Evolutionary conservation across 2,797 vertebrate species (phyloP), one percentile per base, ranked within the genome.

Genomic region (Centroberyx gerrardi): DNA sequence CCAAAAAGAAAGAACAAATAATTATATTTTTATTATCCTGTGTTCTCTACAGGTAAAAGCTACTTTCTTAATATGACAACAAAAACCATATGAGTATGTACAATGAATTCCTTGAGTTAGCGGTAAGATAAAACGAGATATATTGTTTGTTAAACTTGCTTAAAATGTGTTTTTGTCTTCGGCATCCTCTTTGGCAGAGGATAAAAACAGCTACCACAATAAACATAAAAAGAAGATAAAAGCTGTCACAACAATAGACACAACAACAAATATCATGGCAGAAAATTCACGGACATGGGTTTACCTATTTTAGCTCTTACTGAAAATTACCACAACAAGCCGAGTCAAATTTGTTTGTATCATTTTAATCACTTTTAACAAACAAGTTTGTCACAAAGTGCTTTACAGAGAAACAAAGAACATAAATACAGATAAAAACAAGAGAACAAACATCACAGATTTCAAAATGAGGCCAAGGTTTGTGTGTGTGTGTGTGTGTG

Each of bases 291-390:
- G 66, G 72, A 17, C 10, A 40, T 29, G 59, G 15, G 28, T 63
- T 40, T 60, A 29, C 3, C 75, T 12, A 61, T 74, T 68, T 51
- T 49, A 61, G 53, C 58, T 68, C 42, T 54, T 38, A 70, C 36
- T 55, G 15, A 70, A 31, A 63, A 22, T 22, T 15, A 18, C 51
- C 51, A 68, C 54, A 62, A 28, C 13, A 44, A 9, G 31, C 8
- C 1, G 29, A 51, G 40, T 60, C 36, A 27, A 6, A 67, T 56
- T 48, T 63, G 31, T 44, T 44, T 12, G n/a, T n/a, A 44, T 67
- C 17, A 10, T 18, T 27, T 28, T 22, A 22, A 22, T 22, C 22
- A 22, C 22, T 22, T 22, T 22, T 22, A 22, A 22, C 10, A 22
- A 2, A 28, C 22, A 13, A 22, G 52, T 54, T 22, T n/a, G 49